Base-by-base conservation (phyloP, 2,797 vertebrate species). In the Fistularia commersonii region DNA sequence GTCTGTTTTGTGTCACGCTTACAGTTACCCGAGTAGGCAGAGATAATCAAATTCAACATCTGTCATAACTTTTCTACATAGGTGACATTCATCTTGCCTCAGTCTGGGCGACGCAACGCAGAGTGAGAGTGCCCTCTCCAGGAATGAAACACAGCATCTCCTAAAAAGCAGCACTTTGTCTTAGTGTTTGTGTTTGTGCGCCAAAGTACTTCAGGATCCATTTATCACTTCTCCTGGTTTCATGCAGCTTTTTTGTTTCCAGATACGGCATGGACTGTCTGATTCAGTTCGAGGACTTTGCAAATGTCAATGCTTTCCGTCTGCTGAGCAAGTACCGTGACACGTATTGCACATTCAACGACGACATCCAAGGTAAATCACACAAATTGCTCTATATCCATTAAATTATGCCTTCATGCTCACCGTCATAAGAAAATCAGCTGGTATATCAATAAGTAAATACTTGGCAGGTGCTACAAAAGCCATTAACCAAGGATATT, bases 201-300 rank as follows among this genome's bases (percentile, higher is more conserved):
- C n/a, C n/a, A n/a, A n/a, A n/a, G n/a, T n/a, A 40, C 5, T 40
- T 40, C 10, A 40, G 38, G 12, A n/a, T 9, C 38, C 8, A n/a
- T 40, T 40, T 40, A 12, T 41, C 13, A 6, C 11, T 41, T 6
- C 39, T 41, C 6, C 37, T 6, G 6, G 31, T 23, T 23, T 23
- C 2, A 23, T 23, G 4, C 23, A 23, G 23, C 54, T 66, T 10
- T 51, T 58, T 45, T 64, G 23, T 73, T 50, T 32, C 51, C 75
- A 92, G 90, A 75, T 92, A 83, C 50, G 87, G 91, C 23, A 92
- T 92, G 83, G 91, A 93, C 69, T 99, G 97, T 74, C 93, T 99
- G 54, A 97, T 99, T 81, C 97, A 99, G 39, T 99, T 97, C 89
- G 97, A 98, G 78, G 97, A 98, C 81, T 99, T 99, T 87, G 97